Percentiles rank a stretch among this genome's conserved stretches.
phyloP scores from a whole-genome alignment of 2,797 vertebrate species.

The Chelon labrosus region DNA sequence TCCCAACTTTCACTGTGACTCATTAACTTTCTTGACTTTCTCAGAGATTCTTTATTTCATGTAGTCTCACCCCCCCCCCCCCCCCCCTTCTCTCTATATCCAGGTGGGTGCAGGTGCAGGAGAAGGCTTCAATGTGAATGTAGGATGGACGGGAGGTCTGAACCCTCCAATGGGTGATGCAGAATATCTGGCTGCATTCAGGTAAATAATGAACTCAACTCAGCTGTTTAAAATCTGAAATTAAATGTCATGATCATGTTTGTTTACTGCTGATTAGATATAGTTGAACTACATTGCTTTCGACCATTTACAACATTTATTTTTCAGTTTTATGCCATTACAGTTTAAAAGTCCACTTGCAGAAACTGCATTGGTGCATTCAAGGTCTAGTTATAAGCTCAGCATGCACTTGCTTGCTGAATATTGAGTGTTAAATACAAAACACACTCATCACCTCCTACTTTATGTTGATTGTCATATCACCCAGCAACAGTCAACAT shows the following conservation, averaged over 20 bases:
- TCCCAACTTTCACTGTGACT: slow-evolving; percentile 56
- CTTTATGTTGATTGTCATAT: neutral
- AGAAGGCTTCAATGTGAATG: slow-evolving; percentile 92
- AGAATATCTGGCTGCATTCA: slow-evolving; percentile 95
- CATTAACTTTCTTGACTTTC: slow-evolving; percentile 46
- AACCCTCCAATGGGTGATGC: slow-evolving; percentile 93
- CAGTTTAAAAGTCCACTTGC: neutral
- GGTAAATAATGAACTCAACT: slow-evolving; percentile 77
- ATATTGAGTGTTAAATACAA: slow-evolving; percentile 16
- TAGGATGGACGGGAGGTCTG: slow-evolving; percentile 92
- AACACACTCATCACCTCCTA: slow-evolving; percentile 3
- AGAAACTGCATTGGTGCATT: neutral
- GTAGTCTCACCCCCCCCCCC: fast-evolving
- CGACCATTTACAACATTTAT: neutral
- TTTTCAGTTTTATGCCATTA: slow-evolving; percentile 6
- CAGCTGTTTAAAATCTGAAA: neutral
- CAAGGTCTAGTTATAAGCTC: neutral
- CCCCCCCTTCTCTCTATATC: neutral
- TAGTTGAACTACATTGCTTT: neutral
- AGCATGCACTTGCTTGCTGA: neutral
- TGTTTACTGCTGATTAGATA: neutral
- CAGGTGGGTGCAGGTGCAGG: slow-evolving; percentile 85
- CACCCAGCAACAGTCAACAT: slow-evolving; percentile 4
- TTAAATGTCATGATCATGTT: neutral
- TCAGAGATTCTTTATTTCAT: slow-evolving; percentile 16